Evolutionary conservation across 2,888 invertebrate species (phyloP).

Genomic region (Cryptocephalus primarius): DNA sequence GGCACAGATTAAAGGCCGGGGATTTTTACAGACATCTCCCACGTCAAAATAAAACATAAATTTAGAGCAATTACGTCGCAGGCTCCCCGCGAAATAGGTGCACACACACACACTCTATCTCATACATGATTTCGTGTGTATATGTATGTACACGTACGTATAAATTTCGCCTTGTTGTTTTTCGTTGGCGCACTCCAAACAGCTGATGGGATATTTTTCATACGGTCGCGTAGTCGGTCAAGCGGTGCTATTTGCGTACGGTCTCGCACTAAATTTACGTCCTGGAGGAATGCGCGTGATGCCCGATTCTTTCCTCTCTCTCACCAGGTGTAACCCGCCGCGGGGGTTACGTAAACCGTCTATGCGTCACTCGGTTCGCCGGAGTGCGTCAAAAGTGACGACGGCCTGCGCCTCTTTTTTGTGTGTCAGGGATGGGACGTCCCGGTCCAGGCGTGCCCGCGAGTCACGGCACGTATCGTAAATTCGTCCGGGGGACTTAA

Average conservation of each 20-base stretch:
- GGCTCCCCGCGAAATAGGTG: background rate
- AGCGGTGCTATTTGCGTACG: conserved; percentile 19
- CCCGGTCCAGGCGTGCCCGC: too few species aligned
- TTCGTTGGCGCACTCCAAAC: conserved; percentile 4
- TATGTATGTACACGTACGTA: background rate
- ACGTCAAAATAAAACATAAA: conserved; percentile 27
- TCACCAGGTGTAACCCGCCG: conserved; percentile 2
- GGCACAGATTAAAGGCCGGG: conserved; percentile 12
- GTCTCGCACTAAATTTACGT: conserved; percentile 21
- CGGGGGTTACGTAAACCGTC: too few species aligned
- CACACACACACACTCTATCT: too few species aligned
- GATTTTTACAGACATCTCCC: conserved; percentile 26
- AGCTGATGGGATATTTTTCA: conserved; percentile 30
- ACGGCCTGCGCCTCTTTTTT: too few species aligned
- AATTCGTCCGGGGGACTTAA: too few species aligned
- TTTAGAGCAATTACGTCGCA: conserved; percentile 21
- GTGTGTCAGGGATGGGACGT: too few species aligned
- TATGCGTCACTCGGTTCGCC: too few species aligned
- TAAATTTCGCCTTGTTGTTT: background rate
- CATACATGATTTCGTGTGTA: background rate
- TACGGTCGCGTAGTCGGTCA: conserved; percentile 20
- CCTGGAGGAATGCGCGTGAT: conserved; percentile 16
- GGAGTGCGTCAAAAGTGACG: too few species aligned
- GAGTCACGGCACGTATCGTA: too few species aligned
- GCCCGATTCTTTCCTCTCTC: conserved; percentile 7